A percentile compares a stretch with the other conserved stretches of the same genome.
phyloP scores from a whole-genome alignment of 2,797 vertebrate genomes.

The Chiroxiphia lanceolata region DNA sequence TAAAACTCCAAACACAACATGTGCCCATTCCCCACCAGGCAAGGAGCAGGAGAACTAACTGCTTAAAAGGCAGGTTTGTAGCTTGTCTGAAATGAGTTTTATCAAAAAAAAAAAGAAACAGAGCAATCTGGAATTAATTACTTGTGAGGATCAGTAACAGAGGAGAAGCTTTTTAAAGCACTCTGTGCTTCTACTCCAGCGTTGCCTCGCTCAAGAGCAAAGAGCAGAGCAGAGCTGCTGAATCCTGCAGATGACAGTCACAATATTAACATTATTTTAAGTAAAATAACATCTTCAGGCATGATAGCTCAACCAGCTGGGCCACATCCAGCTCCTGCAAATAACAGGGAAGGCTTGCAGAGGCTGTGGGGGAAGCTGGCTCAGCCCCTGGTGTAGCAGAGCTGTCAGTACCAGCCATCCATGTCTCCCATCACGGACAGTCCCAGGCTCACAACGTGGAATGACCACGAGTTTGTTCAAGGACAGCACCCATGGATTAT shows the following conservation, averaged over 20 bases:
- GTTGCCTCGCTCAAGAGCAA: background rate
- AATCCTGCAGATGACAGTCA: background rate
- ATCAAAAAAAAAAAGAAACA: background rate
- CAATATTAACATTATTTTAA: background rate
- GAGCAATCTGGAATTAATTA: slow-evolving; percentile 27
- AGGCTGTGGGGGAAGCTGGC: background rate
- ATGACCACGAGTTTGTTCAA: rapidly evolving
- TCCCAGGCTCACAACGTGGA: background rate
- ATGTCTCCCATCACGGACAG: rapidly evolving
- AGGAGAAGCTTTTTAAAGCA: background rate
- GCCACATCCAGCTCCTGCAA: background rate
- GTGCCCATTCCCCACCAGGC: background rate
- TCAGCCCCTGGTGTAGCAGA: background rate
- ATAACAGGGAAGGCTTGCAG: background rate
- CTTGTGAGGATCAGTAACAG: background rate
- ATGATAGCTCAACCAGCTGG: background rate
- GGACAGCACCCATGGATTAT: rapidly evolving
- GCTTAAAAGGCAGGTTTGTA: slow-evolving; percentile 8
- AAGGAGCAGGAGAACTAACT: background rate
- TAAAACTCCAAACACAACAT: background rate
- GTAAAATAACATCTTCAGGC: background rate
- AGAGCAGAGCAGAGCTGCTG: background rate
- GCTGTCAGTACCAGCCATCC: background rate
- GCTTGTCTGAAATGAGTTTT: background rate
- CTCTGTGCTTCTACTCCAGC: background rate